These are phyloP conservation scores for Pipistrellus kuhlii DNA, from an alignment of 2,797 vertebrate genomes.

Conservation along the genomic window DNA sequence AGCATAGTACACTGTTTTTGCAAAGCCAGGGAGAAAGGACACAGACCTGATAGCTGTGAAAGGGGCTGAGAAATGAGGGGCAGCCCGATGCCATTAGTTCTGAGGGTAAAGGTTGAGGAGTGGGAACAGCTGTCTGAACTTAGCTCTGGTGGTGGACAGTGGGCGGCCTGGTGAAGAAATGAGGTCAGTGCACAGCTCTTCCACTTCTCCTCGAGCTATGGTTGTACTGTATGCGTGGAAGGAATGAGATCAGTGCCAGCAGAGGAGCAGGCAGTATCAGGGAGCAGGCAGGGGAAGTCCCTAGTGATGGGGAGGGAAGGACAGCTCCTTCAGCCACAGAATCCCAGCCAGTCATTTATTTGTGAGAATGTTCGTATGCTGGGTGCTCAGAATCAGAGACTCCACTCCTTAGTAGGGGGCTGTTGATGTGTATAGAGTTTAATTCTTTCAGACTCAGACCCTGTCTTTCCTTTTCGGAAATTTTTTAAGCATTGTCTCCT, in stretches of 20 bases:
- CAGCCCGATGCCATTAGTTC: background rate
- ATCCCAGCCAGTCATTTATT: background rate
- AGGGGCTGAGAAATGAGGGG: background rate
- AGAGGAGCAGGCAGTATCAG: background rate
- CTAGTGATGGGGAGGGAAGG: background rate
- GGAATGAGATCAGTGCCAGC: background rate
- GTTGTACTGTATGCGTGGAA: background rate
- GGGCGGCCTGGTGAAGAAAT: background rate
- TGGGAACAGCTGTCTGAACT: background rate
- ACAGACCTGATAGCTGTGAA: background rate
- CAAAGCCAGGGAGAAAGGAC: background rate
- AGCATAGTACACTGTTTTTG: background rate
- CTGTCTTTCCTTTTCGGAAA: background rate
- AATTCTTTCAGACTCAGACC: background rate
- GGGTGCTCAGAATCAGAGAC: background rate
- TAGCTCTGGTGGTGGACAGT: background rate
- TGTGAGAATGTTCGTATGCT: background rate
- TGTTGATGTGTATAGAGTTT: background rate
- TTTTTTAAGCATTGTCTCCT: background rate
- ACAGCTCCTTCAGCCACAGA: background rate
- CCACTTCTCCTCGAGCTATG: background rate
- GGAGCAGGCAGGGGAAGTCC: background rate
- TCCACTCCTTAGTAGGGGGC: background rate
- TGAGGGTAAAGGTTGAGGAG: background rate
- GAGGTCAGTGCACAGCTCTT: background rate